Evolutionary conservation across 2,113 vertebrate species (phyloP), one percentile per base, ranked within the genome.

Genomic region (Alectura lathami): DNA sequence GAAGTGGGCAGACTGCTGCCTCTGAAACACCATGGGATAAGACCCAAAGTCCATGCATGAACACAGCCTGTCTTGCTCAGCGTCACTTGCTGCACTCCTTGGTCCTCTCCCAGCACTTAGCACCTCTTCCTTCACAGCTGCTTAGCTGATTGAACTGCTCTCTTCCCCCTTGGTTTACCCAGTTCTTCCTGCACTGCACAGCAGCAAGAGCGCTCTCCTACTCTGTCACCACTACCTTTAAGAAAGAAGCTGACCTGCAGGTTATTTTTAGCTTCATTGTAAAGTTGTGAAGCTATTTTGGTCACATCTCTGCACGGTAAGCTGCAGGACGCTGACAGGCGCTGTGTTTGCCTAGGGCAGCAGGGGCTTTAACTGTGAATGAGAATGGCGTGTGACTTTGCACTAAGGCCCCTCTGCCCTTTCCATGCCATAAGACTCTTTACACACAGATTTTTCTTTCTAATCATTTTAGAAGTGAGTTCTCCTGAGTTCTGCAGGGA

Each of bases 251-350:
- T 96, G 96, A 96, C 94, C 96, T 91, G 91, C 56, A 81, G 89
- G 79, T 82, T 96, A 96, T 94, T 96, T 96, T 95, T 90, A 95
- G 91, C 30, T 75, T 47, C 13, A 32, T 51, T 92, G 87, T 92
- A 64, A 96, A 94, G 87, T 77, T 78, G 72, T 78, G 64, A n/a
- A 94, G 91, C 89, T 97, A 96, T 97, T 97, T 96, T 91, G 73
- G 87, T 93, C 84, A 29, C 75, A 81, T 93, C 91, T 91, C 72
- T 66, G 82, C 30, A 48, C 43, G 40, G 60, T 56, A 91, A 91
- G 76, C 87, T 86, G 89, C 92, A 95, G 95, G 96, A 95, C 1
- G 0, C 87, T 83, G 96, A 94, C 94, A 96, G 72, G 84, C 69
- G 93, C 56, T n/a, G 13, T 82, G 79, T 85, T 47, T 83, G 66